These are phyloP conservation scores for Sylvilagus bachmani DNA, from an alignment of 2,113 vertebrate species.

Conservation along the genomic window DNA sequence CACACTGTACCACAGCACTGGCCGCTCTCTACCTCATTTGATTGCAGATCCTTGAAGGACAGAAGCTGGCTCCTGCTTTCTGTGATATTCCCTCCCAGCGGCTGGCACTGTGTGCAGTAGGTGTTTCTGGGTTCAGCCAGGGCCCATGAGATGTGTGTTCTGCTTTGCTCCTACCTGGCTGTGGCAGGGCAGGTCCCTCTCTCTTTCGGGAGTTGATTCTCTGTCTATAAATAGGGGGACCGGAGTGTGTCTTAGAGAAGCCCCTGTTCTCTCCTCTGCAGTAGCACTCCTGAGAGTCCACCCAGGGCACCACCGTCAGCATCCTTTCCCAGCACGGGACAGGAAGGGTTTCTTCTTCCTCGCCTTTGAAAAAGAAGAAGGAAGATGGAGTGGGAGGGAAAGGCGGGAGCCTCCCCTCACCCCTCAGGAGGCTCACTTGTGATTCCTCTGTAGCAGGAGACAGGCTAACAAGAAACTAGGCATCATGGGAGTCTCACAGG, in stretches of 20 bases:
- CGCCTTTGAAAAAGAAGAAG: slow-evolving; percentile 52
- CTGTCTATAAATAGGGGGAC: background rate
- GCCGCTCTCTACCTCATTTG: too few relatives aligned
- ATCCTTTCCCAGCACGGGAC: background rate
- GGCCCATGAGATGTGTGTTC: background rate
- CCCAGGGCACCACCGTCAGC: background rate
- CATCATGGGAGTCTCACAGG: too few relatives aligned
- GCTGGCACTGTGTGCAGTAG: background rate
- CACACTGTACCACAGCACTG: too few relatives aligned
- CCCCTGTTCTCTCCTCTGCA: background rate
- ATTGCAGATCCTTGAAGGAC: background rate
- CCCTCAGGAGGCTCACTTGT: background rate
- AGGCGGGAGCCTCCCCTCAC: background rate
- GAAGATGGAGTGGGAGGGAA: background rate
- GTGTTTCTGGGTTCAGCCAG: background rate
- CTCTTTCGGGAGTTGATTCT: background rate
- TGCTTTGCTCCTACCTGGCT: background rate
- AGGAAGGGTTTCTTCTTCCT: slow-evolving; percentile 7
- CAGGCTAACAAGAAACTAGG: background rate
- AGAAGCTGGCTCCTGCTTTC: background rate
- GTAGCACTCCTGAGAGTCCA: background rate
- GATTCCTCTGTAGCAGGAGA: background rate
- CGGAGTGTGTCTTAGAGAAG: background rate
- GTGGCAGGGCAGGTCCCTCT: background rate
- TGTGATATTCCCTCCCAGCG: background rate